Percentiles rank a stretch among this genome's conserved stretches.
Conservation (phyloP, 1,140 invertebrate genomes). For the Pachyrhynchus sulphureomaculatus region DNA sequence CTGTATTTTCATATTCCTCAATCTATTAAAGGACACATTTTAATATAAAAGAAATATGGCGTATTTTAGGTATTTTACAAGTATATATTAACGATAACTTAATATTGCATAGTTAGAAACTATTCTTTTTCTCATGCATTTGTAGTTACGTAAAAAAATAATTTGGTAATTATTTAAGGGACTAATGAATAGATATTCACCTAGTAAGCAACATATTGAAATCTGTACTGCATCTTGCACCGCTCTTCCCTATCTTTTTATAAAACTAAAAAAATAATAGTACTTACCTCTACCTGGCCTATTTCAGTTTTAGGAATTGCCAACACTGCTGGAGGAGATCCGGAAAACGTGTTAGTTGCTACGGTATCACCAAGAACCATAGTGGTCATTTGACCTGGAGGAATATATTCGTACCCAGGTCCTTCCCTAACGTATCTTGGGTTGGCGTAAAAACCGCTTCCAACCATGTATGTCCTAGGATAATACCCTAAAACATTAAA, state of each 20-base stretch:
- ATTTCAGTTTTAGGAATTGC: constrained; percentile 1
- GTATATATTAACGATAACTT: background rate
- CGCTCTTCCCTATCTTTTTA: too few relatives aligned
- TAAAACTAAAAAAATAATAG: background rate
- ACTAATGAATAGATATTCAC: too few relatives aligned
- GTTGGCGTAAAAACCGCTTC: constrained; percentile 45
- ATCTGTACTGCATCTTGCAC: too few relatives aligned
- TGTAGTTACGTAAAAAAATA: too few relatives aligned
- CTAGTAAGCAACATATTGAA: too few relatives aligned
- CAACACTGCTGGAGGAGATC: background rate
- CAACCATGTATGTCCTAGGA: constrained; percentile 46
- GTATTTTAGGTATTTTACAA: background rate
- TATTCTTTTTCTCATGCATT: too few relatives aligned
- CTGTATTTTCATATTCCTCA: background rate
- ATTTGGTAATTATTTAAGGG: too few relatives aligned
- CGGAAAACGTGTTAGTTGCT: constrained; percentile 37
- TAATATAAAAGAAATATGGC: too few relatives aligned
- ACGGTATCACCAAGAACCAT: constrained; percentile 40
- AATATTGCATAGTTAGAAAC: background rate
- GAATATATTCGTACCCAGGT: constrained; percentile 25
- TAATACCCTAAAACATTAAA: constrained; percentile 4
- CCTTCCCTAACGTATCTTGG: constrained; percentile 20
- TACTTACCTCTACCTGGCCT: background rate
- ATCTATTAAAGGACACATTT: background rate
- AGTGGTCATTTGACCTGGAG: constrained; percentile 40